phyloP scores from a whole-genome alignment of 2,113 vertebrate genomes.

The Phaethon lepturus region DNA sequence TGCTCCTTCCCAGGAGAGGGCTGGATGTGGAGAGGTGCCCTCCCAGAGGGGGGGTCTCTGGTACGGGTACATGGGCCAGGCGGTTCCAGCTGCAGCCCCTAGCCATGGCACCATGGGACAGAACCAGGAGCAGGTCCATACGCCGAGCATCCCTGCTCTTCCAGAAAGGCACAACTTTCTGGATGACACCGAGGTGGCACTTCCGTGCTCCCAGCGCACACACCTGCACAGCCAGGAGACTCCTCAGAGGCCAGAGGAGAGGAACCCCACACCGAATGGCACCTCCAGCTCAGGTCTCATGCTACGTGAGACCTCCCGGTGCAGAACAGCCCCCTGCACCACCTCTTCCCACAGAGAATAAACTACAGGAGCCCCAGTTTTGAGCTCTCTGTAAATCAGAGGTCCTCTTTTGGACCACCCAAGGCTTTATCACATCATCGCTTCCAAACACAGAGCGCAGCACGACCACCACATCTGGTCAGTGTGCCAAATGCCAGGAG shows the following conservation, averaged over 20 bases:
- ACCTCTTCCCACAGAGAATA: not conserved
- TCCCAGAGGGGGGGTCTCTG: not conserved
- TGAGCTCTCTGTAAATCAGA: not conserved
- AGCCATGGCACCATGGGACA: accelerated
- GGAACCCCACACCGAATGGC: not conserved
- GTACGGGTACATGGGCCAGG: accelerated
- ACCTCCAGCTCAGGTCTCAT: not conserved
- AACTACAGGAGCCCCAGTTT: not conserved
- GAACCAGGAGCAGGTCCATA: not conserved
- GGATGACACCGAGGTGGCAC: not conserved
- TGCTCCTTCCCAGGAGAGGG: not conserved
- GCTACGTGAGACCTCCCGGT: accelerated
- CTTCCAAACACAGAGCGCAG: not conserved
- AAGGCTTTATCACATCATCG: accelerated
- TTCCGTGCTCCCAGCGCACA: not conserved
- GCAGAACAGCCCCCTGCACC: not conserved
- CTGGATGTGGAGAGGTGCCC: accelerated
- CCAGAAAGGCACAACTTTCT: not conserved
- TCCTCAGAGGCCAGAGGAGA: not conserved
- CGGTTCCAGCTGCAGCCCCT: not conserved
- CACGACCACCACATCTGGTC: not conserved
- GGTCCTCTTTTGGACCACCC: not conserved
- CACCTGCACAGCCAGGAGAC: not conserved
- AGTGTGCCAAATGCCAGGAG: not conserved
- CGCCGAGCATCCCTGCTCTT: not conserved